Base-by-base conservation (phyloP, 1,140 invertebrate species). In the Camponotus vicinus region DNA sequence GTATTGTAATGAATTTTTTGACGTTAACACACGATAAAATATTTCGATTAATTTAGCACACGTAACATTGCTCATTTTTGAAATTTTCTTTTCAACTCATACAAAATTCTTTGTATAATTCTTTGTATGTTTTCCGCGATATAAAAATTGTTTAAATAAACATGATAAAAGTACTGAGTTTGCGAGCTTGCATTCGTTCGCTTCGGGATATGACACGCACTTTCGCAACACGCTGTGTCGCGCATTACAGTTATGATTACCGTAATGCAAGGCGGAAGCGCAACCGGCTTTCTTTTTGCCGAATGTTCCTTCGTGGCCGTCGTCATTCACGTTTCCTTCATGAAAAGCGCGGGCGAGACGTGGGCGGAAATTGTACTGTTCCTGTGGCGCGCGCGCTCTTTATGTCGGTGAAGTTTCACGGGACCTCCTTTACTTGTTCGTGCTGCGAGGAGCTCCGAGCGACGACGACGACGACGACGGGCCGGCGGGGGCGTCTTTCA, bases 381-480 rank as follows among this genome's bases (percentile, higher is more conserved):
- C 69, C 79, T 37, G 69, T 18, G 15, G 49, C 5, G 13, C 49
- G 49, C 49, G 79, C 18, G 79, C 69, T 69, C 69, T 83, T 83
- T 75, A 83, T 83, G 69, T 75, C 75, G 40, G 69, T 75, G 55
- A 83, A 83, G 79, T 83, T 83, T 83, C 79, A 83, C 79, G 55
- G 69, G 69, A 75, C 69, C 69, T 80, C 37, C 63, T 63, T 32
- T 80, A 34, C 73, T 79, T 45, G 27, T 34, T 77, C 40, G 61
- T 57, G 77, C 80, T 85, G 76, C 64, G 61, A 80, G 70, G 63
- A 85, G 67, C 64, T 40, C n/a, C 75, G 75, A 85, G 57, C 52
- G 37, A 73, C 49, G 45, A 34, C 69, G 69, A 32, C 49, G 57
- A 73, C 49, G 45, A 21, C 40, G 75, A n/a, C 15, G 57, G 37